phyloP scores from a whole-genome alignment of 1,140 invertebrate genomes.

The Atopsyche davidsoni region DNA sequence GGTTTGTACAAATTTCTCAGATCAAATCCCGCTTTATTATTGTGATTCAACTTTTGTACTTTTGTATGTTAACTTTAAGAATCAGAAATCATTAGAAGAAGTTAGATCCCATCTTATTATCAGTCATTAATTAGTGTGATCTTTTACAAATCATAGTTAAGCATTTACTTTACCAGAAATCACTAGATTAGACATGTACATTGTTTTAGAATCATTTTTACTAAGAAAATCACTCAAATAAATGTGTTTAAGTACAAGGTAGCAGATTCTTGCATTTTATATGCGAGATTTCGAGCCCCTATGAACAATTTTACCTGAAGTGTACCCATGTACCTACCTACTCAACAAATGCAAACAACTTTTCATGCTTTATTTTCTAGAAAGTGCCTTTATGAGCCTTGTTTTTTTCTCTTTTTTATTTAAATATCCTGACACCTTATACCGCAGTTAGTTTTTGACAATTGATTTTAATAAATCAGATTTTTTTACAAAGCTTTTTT shows the following conservation, averaged over 20 bases:
- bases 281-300: constrained; percentile 10
- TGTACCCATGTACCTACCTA: background rate
- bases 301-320: constrained; percentile 16
- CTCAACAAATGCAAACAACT: too few species aligned
- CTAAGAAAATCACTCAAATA: constrained; percentile 1
- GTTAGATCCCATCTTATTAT: constrained; percentile 5
- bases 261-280: constrained; percentile 3
- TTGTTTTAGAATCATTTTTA: constrained; percentile 9
- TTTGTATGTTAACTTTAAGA: constrained; percentile 10
- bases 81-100: constrained; percentile 5
- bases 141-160: constrained; percentile 21
- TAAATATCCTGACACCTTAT: too few species aligned
- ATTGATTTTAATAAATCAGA: constrained; percentile 25
- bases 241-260: background rate
- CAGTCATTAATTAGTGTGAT: constrained; percentile 21
- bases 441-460: constrained; percentile 24
- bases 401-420: constrained; percentile 11
- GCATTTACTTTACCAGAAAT: constrained; percentile 18
- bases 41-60: constrained; percentile 20
- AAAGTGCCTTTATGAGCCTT: constrained; percentile 5
- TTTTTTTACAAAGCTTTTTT: constrained; percentile 9
- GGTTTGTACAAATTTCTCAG: constrained; percentile 18
- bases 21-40: constrained; percentile 12
- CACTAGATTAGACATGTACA: constrained; percentile 6
- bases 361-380: background rate